Percentiles rank a stretch among this genome's conserved stretches.
Evolutionary conservation across 1,140 invertebrate genomes (phyloP).

Genomic region (Heliconius melpomene): DNA sequence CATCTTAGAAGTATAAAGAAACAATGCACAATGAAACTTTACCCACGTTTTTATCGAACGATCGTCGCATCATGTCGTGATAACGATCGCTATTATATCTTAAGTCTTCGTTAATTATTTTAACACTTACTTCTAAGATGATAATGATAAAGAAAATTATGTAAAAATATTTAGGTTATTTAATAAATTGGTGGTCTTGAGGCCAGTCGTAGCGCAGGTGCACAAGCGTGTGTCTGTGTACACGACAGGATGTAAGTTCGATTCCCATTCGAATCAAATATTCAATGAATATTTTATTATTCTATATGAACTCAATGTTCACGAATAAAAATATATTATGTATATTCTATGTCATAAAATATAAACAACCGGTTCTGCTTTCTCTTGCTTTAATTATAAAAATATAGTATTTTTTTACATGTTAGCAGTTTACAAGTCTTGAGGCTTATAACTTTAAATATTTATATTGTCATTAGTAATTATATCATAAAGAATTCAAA

Average conservation of each 20-base stretch:
- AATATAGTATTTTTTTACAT: not conserved
- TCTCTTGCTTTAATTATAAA: not conserved
- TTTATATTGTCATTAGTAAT: not conserved
- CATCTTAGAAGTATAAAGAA: constrained; percentile 32
- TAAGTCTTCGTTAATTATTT: not conserved
- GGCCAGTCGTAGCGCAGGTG: too few relatives aligned
- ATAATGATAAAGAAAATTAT: not conserved
- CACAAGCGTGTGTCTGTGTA: too few relatives aligned
- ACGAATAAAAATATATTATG: not conserved
- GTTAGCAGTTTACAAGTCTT: not conserved
- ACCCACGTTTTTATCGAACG: constrained; percentile 66
- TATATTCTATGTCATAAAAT: not conserved
- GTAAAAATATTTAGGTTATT: too few relatives aligned
- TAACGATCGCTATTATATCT: constrained; percentile 43
- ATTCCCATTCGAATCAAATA: too few relatives aligned
- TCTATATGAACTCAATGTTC: too few relatives aligned
- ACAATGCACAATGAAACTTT: constrained; percentile 53
- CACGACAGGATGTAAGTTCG: too few relatives aligned
- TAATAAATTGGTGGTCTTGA: too few relatives aligned
- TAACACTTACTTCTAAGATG: not conserved
- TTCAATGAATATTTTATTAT: too few relatives aligned
- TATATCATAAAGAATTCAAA: not conserved
- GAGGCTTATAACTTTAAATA: not conserved
- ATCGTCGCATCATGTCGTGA: constrained; percentile 44
- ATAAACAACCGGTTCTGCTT: not conserved